Conservation (phyloP, 2,888 invertebrate species). For the Drosophila austrosaltans region DNA sequence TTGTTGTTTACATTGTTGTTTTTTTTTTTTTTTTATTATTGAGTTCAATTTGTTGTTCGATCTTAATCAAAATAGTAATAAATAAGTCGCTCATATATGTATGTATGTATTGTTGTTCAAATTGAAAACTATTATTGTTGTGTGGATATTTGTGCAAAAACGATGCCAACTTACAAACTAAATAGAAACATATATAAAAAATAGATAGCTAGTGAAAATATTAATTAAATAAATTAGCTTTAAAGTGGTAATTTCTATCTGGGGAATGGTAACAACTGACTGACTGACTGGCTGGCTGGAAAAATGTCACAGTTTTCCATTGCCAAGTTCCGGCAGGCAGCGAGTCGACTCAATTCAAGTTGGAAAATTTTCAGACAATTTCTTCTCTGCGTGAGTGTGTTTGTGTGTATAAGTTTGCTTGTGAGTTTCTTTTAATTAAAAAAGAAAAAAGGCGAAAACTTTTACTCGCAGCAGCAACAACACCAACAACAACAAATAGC, state of each 20-base stretch:
- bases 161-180: constrained; percentile 47
- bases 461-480: constrained; percentile 64
- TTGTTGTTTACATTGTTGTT: constrained; percentile 48
- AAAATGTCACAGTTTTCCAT: constrained; percentile 53
- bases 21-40: constrained; percentile 45
- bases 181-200: constrained; percentile 39
- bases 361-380: constrained; percentile 55
- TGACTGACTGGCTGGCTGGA: constrained; percentile 36
- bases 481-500: constrained; percentile 37
- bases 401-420: constrained; percentile 49
- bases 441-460: constrained; percentile 74
- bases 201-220: constrained; percentile 66
- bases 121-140: constrained; percentile 47
- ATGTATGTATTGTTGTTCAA: constrained; percentile 5
- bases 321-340: constrained; percentile 15
- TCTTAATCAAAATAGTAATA: constrained; percentile 74
- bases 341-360: constrained; percentile 25
- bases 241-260: constrained; percentile 69
- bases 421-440: constrained; percentile 78
- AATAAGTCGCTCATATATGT: constrained; percentile 69
- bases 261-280: constrained; percentile 70
- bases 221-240: constrained; percentile 76
- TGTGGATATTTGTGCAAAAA: constrained; percentile 69
- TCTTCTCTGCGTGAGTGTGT: constrained; percentile 27
- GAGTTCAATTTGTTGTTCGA: constrained; percentile 68